Percentiles rank a stretch among this genome's conserved stretches.
phyloP scores from a whole-genome alignment of 2,797 vertebrate genomes.

The Eospalax fontanierii region DNA sequence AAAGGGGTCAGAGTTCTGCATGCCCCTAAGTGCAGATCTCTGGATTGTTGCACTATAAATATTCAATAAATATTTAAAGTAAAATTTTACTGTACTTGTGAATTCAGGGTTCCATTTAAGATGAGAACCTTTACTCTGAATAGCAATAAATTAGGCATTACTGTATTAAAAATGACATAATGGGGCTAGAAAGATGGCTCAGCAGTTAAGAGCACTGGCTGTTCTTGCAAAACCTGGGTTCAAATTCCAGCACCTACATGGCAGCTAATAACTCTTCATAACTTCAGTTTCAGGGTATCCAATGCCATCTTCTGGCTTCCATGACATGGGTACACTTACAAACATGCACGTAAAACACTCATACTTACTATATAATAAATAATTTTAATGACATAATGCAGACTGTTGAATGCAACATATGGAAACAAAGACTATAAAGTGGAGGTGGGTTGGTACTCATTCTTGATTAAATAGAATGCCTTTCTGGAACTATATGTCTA shows the following conservation, averaged over 20 bases:
- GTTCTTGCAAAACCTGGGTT: too few species aligned
- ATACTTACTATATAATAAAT: background rate
- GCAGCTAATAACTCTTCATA: too few species aligned
- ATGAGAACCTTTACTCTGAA: background rate
- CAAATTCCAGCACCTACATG: too few species aligned
- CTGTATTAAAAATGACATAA: background rate
- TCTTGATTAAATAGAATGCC: background rate
- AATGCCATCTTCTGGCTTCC: too few species aligned
- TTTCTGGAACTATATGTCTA: background rate
- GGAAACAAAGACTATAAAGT: background rate
- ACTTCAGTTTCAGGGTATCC: too few species aligned
- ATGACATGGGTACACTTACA: too few species aligned
- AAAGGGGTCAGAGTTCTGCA: background rate
- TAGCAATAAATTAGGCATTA: background rate
- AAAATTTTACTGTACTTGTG: background rate
- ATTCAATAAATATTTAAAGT: slow-evolving; percentile 46
- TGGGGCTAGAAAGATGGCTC: too few species aligned
- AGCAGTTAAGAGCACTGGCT: too few species aligned
- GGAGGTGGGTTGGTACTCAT: accelerated
- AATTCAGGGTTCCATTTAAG: background rate
- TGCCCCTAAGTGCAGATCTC: background rate
- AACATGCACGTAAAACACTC: too few species aligned
- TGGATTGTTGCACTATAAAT: background rate
- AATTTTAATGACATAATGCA: background rate
- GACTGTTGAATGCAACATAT: background rate